phyloP scores from a whole-genome alignment of 2,113 vertebrate species.

The Peromyscus maniculatus region DNA sequence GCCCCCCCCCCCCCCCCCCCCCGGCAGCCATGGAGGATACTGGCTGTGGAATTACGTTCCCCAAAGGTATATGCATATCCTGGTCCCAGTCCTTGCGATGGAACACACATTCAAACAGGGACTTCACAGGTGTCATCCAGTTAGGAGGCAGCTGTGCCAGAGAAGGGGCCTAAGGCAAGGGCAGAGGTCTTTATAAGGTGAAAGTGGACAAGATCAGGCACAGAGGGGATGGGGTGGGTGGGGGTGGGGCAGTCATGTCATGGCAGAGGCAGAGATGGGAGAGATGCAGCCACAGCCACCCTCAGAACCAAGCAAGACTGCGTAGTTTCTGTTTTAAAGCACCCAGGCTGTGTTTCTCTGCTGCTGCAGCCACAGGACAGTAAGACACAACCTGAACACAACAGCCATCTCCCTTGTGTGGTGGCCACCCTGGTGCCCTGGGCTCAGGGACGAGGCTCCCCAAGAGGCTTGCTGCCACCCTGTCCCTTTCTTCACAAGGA shows the following conservation, averaged over 20 bases:
- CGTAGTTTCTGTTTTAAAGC: not conserved
- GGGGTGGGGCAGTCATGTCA: fast-evolving
- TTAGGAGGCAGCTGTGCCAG: not conserved
- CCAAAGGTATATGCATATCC: not conserved
- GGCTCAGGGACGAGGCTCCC: not conserved
- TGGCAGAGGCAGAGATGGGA: not conserved
- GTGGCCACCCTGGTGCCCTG: fast-evolving
- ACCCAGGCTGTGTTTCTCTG: not conserved
- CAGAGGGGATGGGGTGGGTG: not conserved
- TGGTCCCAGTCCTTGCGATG: not conserved
- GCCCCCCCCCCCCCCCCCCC: fast-evolving
- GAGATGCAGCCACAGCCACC: not conserved
- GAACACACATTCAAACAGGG: not conserved
- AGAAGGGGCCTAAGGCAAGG: fast-evolving
- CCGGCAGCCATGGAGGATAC: fast-evolving
- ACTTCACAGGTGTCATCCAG: not conserved
- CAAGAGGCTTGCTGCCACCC: fast-evolving
- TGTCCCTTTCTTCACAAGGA: fast-evolving
- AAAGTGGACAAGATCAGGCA: not conserved
- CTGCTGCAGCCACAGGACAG: not conserved
- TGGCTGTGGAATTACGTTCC: not conserved
- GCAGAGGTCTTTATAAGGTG: fast-evolving
- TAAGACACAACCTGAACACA: not conserved
- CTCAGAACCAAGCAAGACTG: not conserved
- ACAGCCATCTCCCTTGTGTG: fast-evolving